Evolutionary conservation across 1,140 invertebrate species (phyloP).

Genomic region (Diprion similis): DNA sequence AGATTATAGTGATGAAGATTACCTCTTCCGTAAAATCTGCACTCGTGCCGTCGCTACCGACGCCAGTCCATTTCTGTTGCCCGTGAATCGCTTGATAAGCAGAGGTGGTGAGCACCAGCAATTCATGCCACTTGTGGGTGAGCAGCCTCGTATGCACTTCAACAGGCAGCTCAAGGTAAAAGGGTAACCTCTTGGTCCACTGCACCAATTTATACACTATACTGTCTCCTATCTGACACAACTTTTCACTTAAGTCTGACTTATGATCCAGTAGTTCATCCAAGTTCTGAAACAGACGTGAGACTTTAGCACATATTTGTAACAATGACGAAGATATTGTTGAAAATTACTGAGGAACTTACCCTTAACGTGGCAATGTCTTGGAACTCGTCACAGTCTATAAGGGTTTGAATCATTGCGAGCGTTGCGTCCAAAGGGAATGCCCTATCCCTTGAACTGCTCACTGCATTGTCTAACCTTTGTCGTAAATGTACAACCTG

Average conservation of each 20-base stretch:
- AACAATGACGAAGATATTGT: not conserved
- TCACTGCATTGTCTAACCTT: slow-evolving; percentile 84
- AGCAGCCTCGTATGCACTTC: slow-evolving; percentile 93
- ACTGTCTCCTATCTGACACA: slow-evolving; percentile 94
- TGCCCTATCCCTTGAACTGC: slow-evolving; percentile 82
- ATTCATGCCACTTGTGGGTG: slow-evolving; percentile 97
- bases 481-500: slow-evolving; percentile 86
- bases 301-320: not conserved
- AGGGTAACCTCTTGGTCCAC: slow-evolving; percentile 97
- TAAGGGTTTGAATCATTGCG: slow-evolving; percentile 87
- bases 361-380: slow-evolving; percentile 86
- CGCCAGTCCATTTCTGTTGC: slow-evolving; percentile 61
- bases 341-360: slow-evolving; percentile 32
- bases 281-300: slow-evolving; percentile 73
- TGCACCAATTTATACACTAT: slow-evolving; percentile 97
- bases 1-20: slow-evolving; percentile 32
- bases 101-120: slow-evolving; percentile 91
- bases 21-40: slow-evolving; percentile 81
- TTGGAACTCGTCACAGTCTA: slow-evolving; percentile 95
- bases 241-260: slow-evolving; percentile 88
- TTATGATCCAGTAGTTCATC: slow-evolving; percentile 90
- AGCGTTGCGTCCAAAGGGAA: slow-evolving; percentile 82
- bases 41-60: slow-evolving; percentile 63
- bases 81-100: slow-evolving; percentile 93
- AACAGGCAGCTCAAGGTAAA: slow-evolving; percentile 93